Conservation (phyloP, 2,113 vertebrate genomes). For the Sprattus sprattus region DNA sequence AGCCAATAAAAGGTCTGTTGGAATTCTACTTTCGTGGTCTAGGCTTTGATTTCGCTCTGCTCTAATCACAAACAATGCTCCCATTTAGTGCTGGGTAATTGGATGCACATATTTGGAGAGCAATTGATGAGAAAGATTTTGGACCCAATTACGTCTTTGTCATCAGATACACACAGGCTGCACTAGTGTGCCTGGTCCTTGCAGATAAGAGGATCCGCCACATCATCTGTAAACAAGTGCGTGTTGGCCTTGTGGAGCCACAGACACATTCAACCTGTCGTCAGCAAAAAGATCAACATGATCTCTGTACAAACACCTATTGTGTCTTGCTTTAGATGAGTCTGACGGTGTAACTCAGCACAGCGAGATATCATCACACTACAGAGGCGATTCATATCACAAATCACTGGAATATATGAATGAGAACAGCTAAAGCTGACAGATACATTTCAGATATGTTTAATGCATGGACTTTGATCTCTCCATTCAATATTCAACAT, state of each 20-base stretch:
- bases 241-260: slow-evolving; percentile 2
- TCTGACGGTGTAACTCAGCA: neutral
- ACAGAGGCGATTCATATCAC: neutral
- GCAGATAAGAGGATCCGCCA: neutral
- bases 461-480: neutral
- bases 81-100: slow-evolving; percentile 41
- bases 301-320: neutral
- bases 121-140: slow-evolving; percentile 22
- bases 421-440: neutral
- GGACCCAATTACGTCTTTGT: slow-evolving; percentile 44
- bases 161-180: slow-evolving; percentile 30
- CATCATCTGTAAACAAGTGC: slow-evolving; percentile 16
- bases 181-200: neutral
- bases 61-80: slow-evolving; percentile 38
- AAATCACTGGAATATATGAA: neutral
- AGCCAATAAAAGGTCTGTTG: neutral
- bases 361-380: neutral
- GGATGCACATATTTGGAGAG: slow-evolving; percentile 36
- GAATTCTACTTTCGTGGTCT: neutral
- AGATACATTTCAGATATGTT: neutral
- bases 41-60: slow-evolving; percentile 30
- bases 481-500: neutral
- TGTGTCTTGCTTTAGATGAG: neutral
- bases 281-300: neutral
- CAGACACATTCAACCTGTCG: slow-evolving; percentile 2